Base-by-base conservation (phyloP, 1,140 invertebrate species). In the Hycleus phaleratus region DNA sequence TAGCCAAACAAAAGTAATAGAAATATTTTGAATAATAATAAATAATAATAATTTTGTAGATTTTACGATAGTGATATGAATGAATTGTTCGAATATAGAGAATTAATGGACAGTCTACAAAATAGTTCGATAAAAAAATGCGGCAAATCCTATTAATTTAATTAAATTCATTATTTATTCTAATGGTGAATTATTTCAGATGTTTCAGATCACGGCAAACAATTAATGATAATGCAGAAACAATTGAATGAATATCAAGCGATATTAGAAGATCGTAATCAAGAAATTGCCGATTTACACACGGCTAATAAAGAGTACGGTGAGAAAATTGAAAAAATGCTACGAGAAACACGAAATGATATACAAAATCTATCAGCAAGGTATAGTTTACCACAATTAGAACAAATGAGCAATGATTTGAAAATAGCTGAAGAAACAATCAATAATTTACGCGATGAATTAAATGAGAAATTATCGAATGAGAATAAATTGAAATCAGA, bases 321-420 rank as follows among this genome's bases (percentile, higher is more conserved):
- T 38, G 65, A 67, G 39, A 67, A 67, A 59, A 65, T 68, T 45
- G 65, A 68, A 60, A 59, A 65, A 57, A 65, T 65, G 61, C 49
- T 68, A 42, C 49, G 52, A 39, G 61, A 67, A 60, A 68, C 65
- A 39, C 40, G 65, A 50, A 65, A 54, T 38, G 65, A 68, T 43
- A 63, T 68, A 11, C 55, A 62, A 42, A 67, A 65, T 55, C 47
- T 68, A 4, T 67, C 67, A n/a, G 49, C 56, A 5, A 68, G 67
- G 56, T 68, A 68, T 43, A 67, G 59, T 47, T 43, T 67, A 46
- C 67, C 67, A 7, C 52, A 67, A 50, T 50, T 68, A 18, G 61
- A 65, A 42, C 55, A 57, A 49, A 68, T 68, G 67, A 63, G 48
- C n/a, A 59, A 67, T 39, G 67, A 68, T 60, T 49, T 68, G 26